Base-by-base conservation (phyloP, 2,113 vertebrate species). In the Rhinichthys klamathensis region DNA sequence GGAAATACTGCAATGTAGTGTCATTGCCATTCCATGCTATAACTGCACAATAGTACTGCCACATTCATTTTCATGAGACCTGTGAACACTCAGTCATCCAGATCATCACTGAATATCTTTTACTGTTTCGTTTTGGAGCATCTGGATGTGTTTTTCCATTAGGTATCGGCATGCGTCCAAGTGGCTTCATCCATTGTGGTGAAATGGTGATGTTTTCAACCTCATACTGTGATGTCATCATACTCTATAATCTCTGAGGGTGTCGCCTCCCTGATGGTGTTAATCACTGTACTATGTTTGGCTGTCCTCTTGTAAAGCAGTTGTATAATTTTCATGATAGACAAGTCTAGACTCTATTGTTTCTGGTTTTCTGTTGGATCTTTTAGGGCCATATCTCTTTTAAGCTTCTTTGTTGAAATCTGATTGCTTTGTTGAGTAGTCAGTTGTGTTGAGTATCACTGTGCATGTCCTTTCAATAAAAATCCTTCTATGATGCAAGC, bases 231-330 rank as follows among this genome's bases (percentile, higher is more conserved):
- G 69, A 72, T 72, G 69, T 72, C 35, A 72, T 13, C 21, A 41
- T 2, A 41, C 35, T 38, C 32, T 12, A 21, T 69, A 70, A 70
- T 70, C 35, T 10, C 35, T 72, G 35, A 72, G 69, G 69, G 35
- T 41, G 69, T 72, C 10, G 2, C 69, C 69, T 72, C 35, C 21
- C 35, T 21, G 21, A 41, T 41, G 67, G 35, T 70, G 67, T 70
- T 70, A 41, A 70, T 70, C 67, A n/a, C 23, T n/a, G 67, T 70
- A 12, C 67, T 70, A n/a, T 70, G 35, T 72, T 41, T 72, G 67
- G 67, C 21, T 41, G 21, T n/a, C 11, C 35, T 72, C 69, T 72
- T 23, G 35, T 70, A 41, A 70, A 70, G 67, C 35, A 70, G 12
- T 41, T 70, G 67, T 72, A 72, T 13, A 10, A 72, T 72, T 72